Evolutionary conservation across 2,797 vertebrate species (phyloP), one percentile per base, ranked within the genome.

Genomic region (Enteromius mattozi): DNA sequence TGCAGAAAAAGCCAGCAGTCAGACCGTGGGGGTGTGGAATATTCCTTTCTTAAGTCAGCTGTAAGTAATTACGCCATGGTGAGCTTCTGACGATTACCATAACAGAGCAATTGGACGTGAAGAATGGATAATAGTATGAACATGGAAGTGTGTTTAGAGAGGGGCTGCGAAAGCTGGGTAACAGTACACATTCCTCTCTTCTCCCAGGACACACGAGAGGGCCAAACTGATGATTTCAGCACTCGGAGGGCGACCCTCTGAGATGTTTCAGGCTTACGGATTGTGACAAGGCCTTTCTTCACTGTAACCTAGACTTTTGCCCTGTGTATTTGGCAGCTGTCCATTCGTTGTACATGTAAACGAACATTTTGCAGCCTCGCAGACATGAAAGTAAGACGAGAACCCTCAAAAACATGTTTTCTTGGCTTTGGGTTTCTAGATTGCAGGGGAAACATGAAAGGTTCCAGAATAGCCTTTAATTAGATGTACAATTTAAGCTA

Each of bases 61-160:
- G 97, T 98, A 98, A 98, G 97, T 99, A 99, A 99, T 99, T 98
- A 98, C 96, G 96, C 96, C 97, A 97, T 97, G 97, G 97, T 97
- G 97, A 95, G 98, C 95, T 95, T 96, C 96, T 96, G 92, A 97
- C 97, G 95, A 99, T 98, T 98, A 99, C 96, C 97, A 98, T 98
- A 99, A 99, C 98, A 99, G 98, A 99, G 97, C 97, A 99, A 99
- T 99, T 99, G 97, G 96, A 99, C 95, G 97, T 99, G 97, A 99
- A 98, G 97, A 99, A 99, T 98, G 97, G 97, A 95, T 99, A 99
- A 99, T 97, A 96, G 96, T 96, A 95, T 92, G 95, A 97, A 98
- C 97, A 96, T 94, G 96, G 94, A 97, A 96, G 95, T 96, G 96
- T 96, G 96, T 96, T 97, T 96, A 96, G 95, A 96, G 92, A 93